Percentiles rank a stretch among this genome's conserved stretches.
phyloP scores from a whole-genome alignment of 2,797 vertebrate species.

The Danio aesculapii region DNA sequence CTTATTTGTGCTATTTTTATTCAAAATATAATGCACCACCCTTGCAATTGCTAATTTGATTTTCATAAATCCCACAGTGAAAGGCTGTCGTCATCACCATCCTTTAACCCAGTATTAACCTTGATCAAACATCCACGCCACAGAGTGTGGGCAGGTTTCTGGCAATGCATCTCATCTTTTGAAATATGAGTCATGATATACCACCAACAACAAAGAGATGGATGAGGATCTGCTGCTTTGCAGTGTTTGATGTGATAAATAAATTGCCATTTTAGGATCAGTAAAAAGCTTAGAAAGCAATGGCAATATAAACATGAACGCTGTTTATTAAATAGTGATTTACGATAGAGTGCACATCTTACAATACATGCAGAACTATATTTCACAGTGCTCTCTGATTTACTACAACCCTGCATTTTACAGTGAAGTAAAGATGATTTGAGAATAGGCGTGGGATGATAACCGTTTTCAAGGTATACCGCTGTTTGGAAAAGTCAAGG shows the following conservation, averaged over 20 bases:
- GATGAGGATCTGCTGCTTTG: constrained; percentile 16
- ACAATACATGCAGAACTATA: constrained; percentile 2
- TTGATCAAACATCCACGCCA: constrained; percentile 16
- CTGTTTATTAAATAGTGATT: neutral
- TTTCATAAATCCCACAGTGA: constrained; percentile 19
- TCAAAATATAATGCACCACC: constrained; percentile 19
- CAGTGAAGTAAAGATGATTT: neutral
- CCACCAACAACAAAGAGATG: constrained; percentile 3
- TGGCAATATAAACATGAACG: neutral
- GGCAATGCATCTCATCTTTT: constrained; percentile 8
- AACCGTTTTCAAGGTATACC: too few species aligned
- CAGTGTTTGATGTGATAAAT: constrained; percentile 14
- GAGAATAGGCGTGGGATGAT: neutral
- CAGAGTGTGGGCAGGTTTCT: constrained; percentile 16
- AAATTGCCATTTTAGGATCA: neutral
- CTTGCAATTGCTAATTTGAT: constrained; percentile 29
- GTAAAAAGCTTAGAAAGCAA: neutral
- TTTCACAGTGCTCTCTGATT: neutral
- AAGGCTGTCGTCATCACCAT: constrained; percentile 1
- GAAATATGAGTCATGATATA: constrained; percentile 26
- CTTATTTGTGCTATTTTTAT: constrained; percentile 9
- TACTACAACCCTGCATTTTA: neutral
- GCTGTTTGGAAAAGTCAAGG: too few species aligned
- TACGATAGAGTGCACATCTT: neutral
- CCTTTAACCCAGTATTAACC: constrained; percentile 22